These are phyloP conservation scores for Pyrrhia umbra DNA, from an alignment of 2,888 invertebrate species.

Conservation along the genomic window DNA sequence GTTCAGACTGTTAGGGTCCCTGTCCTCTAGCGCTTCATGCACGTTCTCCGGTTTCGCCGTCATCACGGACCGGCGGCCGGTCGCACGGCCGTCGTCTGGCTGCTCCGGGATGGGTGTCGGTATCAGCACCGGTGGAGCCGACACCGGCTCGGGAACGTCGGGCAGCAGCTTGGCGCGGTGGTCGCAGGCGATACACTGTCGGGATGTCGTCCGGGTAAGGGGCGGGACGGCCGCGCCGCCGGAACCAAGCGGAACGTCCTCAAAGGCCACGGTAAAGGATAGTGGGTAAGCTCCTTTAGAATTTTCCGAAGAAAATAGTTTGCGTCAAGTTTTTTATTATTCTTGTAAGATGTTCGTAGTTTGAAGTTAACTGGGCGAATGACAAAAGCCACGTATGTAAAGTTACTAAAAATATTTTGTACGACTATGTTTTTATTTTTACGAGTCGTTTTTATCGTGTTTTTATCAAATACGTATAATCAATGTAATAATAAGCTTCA, in stretches of 20 bases:
- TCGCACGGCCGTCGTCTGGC: constrained; percentile 4
- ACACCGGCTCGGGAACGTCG: constrained; percentile 72
- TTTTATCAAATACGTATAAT: constrained; percentile 28
- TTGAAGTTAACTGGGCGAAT: constrained; percentile 12
- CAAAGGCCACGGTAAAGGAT: constrained; percentile 78
- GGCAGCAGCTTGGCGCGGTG: constrained; percentile 75
- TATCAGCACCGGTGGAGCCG: constrained; percentile 65
- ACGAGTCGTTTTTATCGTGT: constrained; percentile 18
- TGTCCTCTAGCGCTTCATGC: constrained; percentile 90
- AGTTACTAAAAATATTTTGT: constrained; percentile 3
- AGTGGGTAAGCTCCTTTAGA: constrained; percentile 50
- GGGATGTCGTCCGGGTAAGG: constrained; percentile 68
- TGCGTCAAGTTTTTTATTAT: not conserved
- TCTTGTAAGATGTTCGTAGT: constrained; percentile 8
- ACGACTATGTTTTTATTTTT: not conserved
- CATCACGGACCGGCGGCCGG: constrained; percentile 61
- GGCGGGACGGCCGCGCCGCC: constrained; percentile 75
- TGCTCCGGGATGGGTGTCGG: constrained; percentile 53
- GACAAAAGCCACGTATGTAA: not conserved
- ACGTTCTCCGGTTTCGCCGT: constrained; percentile 82
- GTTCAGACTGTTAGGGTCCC: constrained; percentile 93
- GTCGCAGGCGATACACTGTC: constrained; percentile 78
- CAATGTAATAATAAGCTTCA: constrained; percentile 21
- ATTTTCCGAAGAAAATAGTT: constrained; percentile 17
- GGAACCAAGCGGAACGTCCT: constrained; percentile 76